These are phyloP conservation scores for Acipenser transmontanus DNA, from an alignment of 2,797 vertebrate genomes.

Conservation along the genomic window DNA sequence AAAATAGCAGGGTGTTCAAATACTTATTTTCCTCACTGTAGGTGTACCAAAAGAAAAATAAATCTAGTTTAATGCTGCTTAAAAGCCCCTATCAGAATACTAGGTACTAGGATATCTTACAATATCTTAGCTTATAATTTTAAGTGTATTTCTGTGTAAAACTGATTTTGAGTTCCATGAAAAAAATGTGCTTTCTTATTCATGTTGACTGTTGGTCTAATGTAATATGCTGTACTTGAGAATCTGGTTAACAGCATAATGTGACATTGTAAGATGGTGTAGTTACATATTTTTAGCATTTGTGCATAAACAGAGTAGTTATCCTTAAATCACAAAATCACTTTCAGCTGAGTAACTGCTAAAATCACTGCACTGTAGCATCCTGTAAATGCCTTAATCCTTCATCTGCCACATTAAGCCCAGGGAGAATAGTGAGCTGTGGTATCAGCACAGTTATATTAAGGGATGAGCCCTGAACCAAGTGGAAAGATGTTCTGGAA, in stretches of 20 bases:
- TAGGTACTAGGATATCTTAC: not conserved
- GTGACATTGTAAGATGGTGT: constrained; percentile 40
- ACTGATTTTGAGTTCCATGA: not conserved
- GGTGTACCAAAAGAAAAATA: too few species aligned
- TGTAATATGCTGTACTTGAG: constrained; percentile 26
- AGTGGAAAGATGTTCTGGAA: constrained; percentile 67
- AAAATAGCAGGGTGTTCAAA: too few species aligned
- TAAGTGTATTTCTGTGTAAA: not conserved
- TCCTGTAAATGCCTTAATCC: constrained; percentile 71
- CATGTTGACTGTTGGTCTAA: not conserved
- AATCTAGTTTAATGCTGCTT: too few species aligned
- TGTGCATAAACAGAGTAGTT: constrained; percentile 54
- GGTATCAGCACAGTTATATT: constrained; percentile 41
- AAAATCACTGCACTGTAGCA: constrained; percentile 65
- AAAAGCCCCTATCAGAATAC: too few species aligned
- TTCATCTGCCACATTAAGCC: constrained; percentile 67
- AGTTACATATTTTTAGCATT: constrained; percentile 45
- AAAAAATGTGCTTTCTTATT: not conserved
- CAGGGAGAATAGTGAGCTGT: constrained; percentile 40
- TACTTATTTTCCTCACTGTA: too few species aligned
- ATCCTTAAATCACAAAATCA: constrained; percentile 47
- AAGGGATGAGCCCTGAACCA: constrained; percentile 56
- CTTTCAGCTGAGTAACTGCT: constrained; percentile 54
- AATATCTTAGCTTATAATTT: not conserved
- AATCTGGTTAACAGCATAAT: constrained; percentile 37